Evolutionary conservation across 2,113 vertebrate species (phyloP).

Genomic region (Hippocampus barbouri): DNA sequence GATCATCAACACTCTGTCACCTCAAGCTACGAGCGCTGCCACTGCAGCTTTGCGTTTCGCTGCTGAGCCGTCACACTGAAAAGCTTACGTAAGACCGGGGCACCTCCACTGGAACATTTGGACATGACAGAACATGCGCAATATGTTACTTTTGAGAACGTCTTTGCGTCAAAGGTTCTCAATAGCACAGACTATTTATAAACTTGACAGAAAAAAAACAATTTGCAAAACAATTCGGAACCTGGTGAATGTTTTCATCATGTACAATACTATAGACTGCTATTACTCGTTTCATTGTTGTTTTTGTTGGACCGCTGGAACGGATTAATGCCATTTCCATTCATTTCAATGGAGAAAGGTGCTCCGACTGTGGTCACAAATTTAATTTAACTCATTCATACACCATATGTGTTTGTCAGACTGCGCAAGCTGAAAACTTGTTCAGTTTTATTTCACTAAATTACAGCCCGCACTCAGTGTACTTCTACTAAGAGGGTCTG

Average conservation of each 20-base stretch:
- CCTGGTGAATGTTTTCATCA: too few relatives aligned
- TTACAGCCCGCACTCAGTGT: conserved; percentile 27
- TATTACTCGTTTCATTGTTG: not conserved
- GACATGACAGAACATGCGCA: not conserved
- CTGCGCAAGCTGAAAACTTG: conserved; percentile 12
- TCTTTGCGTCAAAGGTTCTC: too few relatives aligned
- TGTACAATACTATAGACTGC: not conserved
- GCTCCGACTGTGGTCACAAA: not conserved
- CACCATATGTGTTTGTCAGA: too few relatives aligned
- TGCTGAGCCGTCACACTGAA: conserved; percentile 67
- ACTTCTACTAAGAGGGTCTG: conserved; percentile 35
- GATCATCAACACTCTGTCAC: conserved; percentile 93
- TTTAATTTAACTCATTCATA: not conserved
- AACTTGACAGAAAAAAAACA: too few relatives aligned
- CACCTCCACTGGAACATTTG: not conserved
- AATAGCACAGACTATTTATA: too few relatives aligned
- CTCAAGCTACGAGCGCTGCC: conserved; percentile 86
- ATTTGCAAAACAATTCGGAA: too few relatives aligned
- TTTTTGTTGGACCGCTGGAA: too few relatives aligned
- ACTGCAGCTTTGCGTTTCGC: conserved; percentile 83
- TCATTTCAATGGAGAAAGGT: not conserved
- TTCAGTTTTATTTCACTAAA: conserved; percentile 38
- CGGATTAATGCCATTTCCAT: not conserved
- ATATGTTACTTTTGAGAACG: too few relatives aligned
- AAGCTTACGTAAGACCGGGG: conserved; percentile 8